Base-by-base conservation (phyloP, 2,113 vertebrate genomes). In the Galeopterus variegatus region DNA sequence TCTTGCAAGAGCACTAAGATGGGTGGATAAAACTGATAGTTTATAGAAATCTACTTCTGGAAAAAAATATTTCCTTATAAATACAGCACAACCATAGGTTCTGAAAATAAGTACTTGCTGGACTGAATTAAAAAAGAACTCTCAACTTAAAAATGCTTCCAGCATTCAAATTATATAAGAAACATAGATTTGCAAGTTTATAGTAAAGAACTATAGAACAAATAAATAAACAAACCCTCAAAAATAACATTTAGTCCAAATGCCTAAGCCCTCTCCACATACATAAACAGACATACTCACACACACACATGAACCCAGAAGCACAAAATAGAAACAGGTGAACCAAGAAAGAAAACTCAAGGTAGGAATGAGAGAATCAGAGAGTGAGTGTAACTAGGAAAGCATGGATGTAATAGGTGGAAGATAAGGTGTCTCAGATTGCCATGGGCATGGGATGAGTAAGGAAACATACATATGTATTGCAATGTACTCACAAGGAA, bases 241-340 rank as follows among this genome's bases (percentile, higher is more conserved):
- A 79, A 33, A 84, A 69, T 58, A 54, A 50, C 17, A 93, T 62
- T 94, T 56, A 88, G 31, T 88, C 24, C 23, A 84, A 93, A 62
- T 54, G 15, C 2, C 6, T 88, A 75, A 45, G 24, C 12, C 31
- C 48, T 72, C 2, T 5, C 60, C 41, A 76, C 18, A 73, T 23
- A 69, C n/a, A 28, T 11, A 70, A 33, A 64, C 19, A 3, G 1
- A 52, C 36, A 58, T 0, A 48, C 1, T 26, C 13, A 4, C 28
- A 65, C 10, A 8, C 7, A 60, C 3, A 23, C 54, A 58, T 15
- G 14, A 21, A 6, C 33, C 28, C 5, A 36, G 11, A 31, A 50
- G 90, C 1, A 86, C 13, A 60, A 80, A 28, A 5, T 45, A 60
- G 48, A 85, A 95, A 52, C 17, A 56, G 9, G 33, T 64, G 41